Conservation (phyloP, 64 coral and sea anemone genomes). For the Catalaphyllia jardinei region DNA sequence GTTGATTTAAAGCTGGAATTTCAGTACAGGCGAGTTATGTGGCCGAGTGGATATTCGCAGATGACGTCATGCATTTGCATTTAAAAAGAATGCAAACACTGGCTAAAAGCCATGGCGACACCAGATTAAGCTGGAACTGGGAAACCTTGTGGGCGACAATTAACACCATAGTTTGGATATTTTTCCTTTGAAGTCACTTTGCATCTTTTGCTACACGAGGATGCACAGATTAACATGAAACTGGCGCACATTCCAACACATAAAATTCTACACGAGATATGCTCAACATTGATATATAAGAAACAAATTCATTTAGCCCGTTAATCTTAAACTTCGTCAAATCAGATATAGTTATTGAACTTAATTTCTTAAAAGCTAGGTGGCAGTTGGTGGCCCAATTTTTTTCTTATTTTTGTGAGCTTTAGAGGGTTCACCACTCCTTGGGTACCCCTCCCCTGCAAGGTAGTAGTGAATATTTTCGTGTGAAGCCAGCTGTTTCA, state of each 20-base stretch:
- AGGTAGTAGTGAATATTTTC: too few relatives aligned
- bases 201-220: neutral
- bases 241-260: neutral
- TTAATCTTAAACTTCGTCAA: too few relatives aligned
- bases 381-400: too few relatives aligned
- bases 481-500: too few relatives aligned
- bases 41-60: neutral
- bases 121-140: slow-evolving; percentile 3
- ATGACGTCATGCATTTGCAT: slow-evolving; percentile 34
- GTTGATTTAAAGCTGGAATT: neutral
- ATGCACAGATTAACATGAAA: neutral
- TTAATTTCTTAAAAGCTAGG: too few relatives aligned
- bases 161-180: slow-evolving; percentile 1
- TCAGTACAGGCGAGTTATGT: neutral
- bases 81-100: neutral
- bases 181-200: neutral
- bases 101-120: neutral
- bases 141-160: slow-evolving; percentile 7
- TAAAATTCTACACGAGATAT: neutral
- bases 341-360: too few relatives aligned
- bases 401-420: too few relatives aligned
- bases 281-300: neutral
- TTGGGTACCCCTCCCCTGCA: too few relatives aligned
- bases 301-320: neutral
- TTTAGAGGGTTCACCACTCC: too few relatives aligned